A percentile compares a stretch with the other conserved stretches of the same genome.
phyloP scores from a whole-genome alignment of 2,888 invertebrate genomes.

The Drosophila gaucha region DNA sequence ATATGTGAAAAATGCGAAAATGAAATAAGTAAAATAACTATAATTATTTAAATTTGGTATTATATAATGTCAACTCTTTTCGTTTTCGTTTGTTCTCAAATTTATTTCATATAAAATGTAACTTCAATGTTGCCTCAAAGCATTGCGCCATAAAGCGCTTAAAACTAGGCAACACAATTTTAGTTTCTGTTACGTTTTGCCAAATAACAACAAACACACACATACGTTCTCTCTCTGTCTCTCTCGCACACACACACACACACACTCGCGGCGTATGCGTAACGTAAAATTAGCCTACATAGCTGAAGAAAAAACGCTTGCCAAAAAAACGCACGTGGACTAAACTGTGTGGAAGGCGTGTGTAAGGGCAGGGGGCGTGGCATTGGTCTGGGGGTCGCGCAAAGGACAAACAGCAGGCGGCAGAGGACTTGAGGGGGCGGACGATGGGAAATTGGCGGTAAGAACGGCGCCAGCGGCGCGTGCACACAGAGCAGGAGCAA shows the following conservation, averaged over 20 bases:
- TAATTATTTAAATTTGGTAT: not conserved
- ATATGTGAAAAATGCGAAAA: not conserved
- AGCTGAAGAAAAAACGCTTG: slow-evolving; percentile 21
- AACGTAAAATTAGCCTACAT: slow-evolving; percentile 69
- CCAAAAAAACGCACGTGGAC: slow-evolving; percentile 45
- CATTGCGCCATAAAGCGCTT: slow-evolving; percentile 56
- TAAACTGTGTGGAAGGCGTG: not conserved
- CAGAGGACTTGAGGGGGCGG: not conserved
- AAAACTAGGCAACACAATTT: slow-evolving; percentile 65
- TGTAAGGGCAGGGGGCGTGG: slow-evolving; percentile 23
- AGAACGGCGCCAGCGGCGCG: slow-evolving; percentile 45
- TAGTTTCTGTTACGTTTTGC: slow-evolving; percentile 44
- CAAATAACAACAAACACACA: slow-evolving; percentile 21
- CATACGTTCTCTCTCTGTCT: no score
- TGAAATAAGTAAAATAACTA: not conserved
- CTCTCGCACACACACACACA: slow-evolving; percentile 15
- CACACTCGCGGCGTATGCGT: slow-evolving; percentile 58
- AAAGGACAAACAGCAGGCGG: slow-evolving; percentile 62
- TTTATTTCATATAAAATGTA: slow-evolving; percentile 1
- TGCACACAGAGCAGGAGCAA: slow-evolving; percentile 24
- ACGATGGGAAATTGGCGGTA: slow-evolving; percentile 57
- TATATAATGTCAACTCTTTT: not conserved
- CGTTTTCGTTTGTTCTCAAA: not conserved
- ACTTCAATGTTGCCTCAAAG: slow-evolving; percentile 12
- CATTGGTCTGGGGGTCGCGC: slow-evolving; percentile 63